phyloP scores from a whole-genome alignment of 2,797 vertebrate genomes.

The Pygocentrus nattereri region DNA sequence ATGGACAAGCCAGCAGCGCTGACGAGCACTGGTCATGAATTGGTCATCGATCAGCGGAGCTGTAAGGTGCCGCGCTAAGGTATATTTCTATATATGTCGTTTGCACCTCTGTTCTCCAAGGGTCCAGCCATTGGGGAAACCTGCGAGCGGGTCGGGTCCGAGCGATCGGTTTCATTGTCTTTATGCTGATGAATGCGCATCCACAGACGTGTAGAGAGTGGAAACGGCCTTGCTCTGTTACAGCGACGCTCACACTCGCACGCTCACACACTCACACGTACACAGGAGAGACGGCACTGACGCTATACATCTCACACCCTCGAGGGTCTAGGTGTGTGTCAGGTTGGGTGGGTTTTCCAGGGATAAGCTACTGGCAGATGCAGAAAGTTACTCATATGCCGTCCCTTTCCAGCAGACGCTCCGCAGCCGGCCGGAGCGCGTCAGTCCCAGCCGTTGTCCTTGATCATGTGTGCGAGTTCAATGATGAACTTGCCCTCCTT shows the following conservation, averaged over 20 bases:
- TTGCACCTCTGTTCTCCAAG: constrained; percentile 24
- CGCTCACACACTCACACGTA: not conserved
- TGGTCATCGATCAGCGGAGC: constrained; percentile 5
- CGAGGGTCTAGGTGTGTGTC: constrained; percentile 7
- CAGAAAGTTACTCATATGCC: constrained; percentile 34
- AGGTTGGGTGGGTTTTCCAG: constrained; percentile 20
- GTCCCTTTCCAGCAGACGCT: constrained; percentile 13
- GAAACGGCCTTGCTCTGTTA: constrained; percentile 2
- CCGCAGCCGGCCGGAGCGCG: not conserved
- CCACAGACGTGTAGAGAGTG: not conserved
- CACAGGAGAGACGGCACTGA: constrained; percentile 27
- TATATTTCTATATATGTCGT: constrained; percentile 19
- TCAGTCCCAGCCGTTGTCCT: constrained; percentile 93
- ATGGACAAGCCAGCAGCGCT: constrained; percentile 2
- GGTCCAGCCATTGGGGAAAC: constrained; percentile 48
- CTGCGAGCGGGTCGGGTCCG: constrained; percentile 20
- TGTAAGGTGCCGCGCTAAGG: constrained; percentile 31
- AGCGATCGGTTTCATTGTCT: not conserved
- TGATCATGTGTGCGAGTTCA: constrained; percentile 93
- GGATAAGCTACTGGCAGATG: constrained; percentile 39
- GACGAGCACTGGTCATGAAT: constrained; percentile 7
- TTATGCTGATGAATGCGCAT: not conserved
- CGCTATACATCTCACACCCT: constrained; percentile 19
- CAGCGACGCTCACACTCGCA: not conserved
- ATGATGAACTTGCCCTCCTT: constrained; percentile 95